Evolutionary conservation across 2,113 vertebrate genomes (phyloP).

Genomic region (Sitta europaea): DNA sequence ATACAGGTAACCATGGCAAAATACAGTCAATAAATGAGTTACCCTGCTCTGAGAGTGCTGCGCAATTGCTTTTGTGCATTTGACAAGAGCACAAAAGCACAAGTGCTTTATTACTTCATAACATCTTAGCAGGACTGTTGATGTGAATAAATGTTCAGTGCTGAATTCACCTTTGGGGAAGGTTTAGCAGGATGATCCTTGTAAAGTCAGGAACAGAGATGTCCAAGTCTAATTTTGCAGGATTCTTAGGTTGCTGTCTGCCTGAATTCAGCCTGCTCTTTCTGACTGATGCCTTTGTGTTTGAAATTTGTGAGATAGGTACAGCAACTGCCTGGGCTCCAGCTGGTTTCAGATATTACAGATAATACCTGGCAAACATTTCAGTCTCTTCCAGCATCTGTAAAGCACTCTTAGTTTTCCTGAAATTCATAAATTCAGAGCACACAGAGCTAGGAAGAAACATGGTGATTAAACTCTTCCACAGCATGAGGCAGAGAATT

Average conservation of each 20-base stretch:
- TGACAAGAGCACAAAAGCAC: background rate
- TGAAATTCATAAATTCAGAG: constrained; percentile 8
- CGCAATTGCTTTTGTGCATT: background rate
- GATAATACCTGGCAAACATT: background rate
- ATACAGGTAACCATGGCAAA: background rate
- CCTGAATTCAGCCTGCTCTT: background rate
- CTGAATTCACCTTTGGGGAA: background rate
- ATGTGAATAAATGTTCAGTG: background rate
- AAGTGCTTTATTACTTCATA: background rate
- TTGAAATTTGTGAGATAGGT: background rate
- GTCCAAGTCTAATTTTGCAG: background rate
- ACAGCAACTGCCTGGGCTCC: background rate
- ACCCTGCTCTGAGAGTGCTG: background rate
- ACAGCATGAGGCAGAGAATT: background rate
- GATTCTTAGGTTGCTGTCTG: background rate
- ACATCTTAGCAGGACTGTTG: background rate
- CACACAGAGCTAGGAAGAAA: background rate
- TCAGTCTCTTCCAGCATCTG: background rate
- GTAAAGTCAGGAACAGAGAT: background rate
- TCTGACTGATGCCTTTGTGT: background rate
- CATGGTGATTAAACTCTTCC: background rate
- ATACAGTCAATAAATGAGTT: background rate
- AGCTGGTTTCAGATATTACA: background rate
- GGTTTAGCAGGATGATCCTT: background rate
- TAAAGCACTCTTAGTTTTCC: background rate